Evolutionary conservation across 2,797 vertebrate genomes (phyloP).

Genomic region (Pseudochaenichthys georgianus): DNA sequence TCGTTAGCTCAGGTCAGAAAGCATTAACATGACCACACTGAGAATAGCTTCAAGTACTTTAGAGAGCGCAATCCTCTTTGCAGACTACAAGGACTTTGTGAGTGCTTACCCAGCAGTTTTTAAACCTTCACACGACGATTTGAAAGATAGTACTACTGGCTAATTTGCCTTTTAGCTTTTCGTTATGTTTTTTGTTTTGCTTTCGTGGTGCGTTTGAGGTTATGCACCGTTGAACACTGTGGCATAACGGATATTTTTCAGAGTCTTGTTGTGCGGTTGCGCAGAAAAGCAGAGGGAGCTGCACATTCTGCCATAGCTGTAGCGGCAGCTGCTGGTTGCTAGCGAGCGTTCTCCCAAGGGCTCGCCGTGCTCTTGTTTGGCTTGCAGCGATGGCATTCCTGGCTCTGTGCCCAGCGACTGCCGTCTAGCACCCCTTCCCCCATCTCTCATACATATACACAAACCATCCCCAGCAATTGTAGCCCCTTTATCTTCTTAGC

Average conservation of each 20-base stretch:
- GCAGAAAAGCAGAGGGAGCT: slow-evolving; percentile 37
- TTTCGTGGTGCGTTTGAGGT: slow-evolving; percentile 8
- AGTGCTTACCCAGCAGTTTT: slow-evolving; percentile 67
- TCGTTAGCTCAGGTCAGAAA: slow-evolving; percentile 70
- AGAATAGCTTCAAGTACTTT: slow-evolving; percentile 78
- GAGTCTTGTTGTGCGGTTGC: slow-evolving; percentile 29
- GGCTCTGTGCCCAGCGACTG: slow-evolving; percentile 82
- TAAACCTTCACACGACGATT: slow-evolving; percentile 50
- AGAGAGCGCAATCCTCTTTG: slow-evolving; percentile 77
- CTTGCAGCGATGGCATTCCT: slow-evolving; percentile 84
- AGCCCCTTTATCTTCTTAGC: slow-evolving; percentile 49
- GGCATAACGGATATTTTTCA: slow-evolving; percentile 25
- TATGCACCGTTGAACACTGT: slow-evolving; percentile 21
- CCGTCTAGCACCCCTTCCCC: slow-evolving; percentile 73
- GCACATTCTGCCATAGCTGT: slow-evolving; percentile 48
- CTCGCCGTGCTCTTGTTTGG: slow-evolving; percentile 79
- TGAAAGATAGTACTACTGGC: slow-evolving; percentile 11
- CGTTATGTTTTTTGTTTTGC: slow-evolving; percentile 7
- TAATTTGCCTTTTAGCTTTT: slow-evolving; percentile 9
- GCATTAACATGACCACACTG: slow-evolving; percentile 72
- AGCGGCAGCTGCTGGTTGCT: slow-evolving; percentile 63
- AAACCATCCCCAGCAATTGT: slow-evolving; percentile 51
- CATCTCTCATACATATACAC: slow-evolving; percentile 46
- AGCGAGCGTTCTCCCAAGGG: slow-evolving; percentile 70
- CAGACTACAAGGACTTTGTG: slow-evolving; percentile 62